Evolutionary conservation across 2,113 vertebrate genomes (phyloP), one percentile per base, ranked within the genome.

Genomic region (Chaetodon auriga): DNA sequence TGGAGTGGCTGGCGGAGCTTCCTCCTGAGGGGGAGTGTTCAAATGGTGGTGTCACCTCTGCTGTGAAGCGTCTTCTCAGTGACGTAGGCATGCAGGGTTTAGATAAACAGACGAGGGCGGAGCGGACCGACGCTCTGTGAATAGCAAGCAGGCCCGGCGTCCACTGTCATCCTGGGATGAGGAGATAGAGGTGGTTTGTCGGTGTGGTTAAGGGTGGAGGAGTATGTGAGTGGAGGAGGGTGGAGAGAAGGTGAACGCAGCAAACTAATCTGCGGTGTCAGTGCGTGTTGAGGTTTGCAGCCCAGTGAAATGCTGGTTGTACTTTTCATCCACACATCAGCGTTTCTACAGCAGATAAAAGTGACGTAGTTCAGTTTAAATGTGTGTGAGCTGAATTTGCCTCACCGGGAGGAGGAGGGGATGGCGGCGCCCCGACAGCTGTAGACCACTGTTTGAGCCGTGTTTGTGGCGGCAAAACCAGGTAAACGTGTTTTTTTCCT

Each of bases 1-100:
- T 54, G 75, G 57, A 0, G 72, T 8, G 75, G 58, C 58, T 46
- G 70, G 19, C 54, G 75, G 70, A 79, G 75, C 68, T 76, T 64
- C 77, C 55, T 49, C 21, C 19, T 48, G 16, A 41, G 54, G 53
- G 51, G 43, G 23, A 23, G 38, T 5, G 41, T 77, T 60, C 36
- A 58, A 64, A 68, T 3, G 6, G 6, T 5, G 45, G 45, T 49
- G 82, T 75, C 60, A 75, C 63, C 78, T 78, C 45, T 74, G 43
- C 65, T 43, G 5, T 25, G 43, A 49, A 23, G 45, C 41, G 64
- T 38, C 38, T 49, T 30, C 36, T 73, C 74, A 55, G 21, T 61
- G 71, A 76, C 71, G 13, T 10, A 58, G 10, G 15, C 41, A 15
- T 15, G 51, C 75, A 8, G 72, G 68, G 65, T 85, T 80, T 41